phyloP scores from a whole-genome alignment of 2,113 vertebrate species.

The Cisticola juncidis region DNA sequence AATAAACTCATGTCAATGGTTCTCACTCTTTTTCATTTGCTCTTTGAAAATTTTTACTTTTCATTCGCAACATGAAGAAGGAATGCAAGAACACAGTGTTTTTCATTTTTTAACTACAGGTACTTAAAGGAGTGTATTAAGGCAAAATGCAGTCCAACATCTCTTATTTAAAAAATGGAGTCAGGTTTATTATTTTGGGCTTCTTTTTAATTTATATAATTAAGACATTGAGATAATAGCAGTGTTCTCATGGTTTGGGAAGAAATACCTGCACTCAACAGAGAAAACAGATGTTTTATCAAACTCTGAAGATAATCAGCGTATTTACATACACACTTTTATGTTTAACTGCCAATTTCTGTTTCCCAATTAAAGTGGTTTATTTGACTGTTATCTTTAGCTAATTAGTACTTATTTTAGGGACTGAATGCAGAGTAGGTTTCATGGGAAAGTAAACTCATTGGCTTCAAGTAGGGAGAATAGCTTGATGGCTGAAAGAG shows the following conservation, averaged over 20 bases:
- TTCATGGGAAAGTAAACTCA: constrained; percentile 43
- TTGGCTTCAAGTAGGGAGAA: constrained; percentile 8
- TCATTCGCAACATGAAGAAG: background rate
- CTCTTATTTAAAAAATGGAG: background rate
- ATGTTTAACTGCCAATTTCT: constrained; percentile 64
- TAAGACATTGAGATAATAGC: background rate
- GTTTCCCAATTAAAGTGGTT: constrained; percentile 62
- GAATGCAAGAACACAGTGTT: background rate
- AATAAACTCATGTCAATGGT: background rate
- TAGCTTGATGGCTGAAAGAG: constrained; percentile 5
- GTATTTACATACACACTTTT: constrained; percentile 63
- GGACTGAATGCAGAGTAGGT: constrained; percentile 18
- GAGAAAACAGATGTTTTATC: constrained; percentile 64
- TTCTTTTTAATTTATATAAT: constrained; percentile 23
- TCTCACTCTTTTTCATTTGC: background rate
- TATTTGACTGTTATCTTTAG: constrained; percentile 65
- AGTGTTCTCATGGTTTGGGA: background rate
- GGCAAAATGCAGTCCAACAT: background rate
- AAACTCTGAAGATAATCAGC: constrained; percentile 59
- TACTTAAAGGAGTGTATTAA: background rate
- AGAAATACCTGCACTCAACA: constrained; percentile 48
- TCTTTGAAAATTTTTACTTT: background rate
- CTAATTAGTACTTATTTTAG: constrained; percentile 64
- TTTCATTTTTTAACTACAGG: background rate
- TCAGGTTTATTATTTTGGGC: background rate